Evolutionary conservation across 30 jellyfish, hydroid and myxozoan genomes (phyloP), one percentile per base, ranked within the genome.

Genomic region (Aurelia coerulea): DNA sequence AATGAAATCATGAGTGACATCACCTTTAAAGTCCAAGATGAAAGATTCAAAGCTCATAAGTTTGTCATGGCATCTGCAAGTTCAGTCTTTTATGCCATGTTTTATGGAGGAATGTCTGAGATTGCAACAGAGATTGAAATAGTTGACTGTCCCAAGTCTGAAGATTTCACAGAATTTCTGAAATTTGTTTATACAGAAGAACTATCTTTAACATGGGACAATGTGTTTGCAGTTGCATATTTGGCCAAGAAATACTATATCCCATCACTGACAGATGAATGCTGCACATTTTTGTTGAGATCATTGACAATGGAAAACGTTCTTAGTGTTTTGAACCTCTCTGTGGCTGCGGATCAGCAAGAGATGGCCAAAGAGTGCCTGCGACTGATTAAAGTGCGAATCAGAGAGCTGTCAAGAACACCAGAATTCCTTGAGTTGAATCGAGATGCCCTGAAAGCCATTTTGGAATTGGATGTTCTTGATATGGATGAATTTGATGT

Each of bases 361-460:
- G 83, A 39, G 11, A 73, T 73, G 83, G 34, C 37, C 10, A 33
- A 37, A 10, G 83, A 73, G 68, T 73, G 83, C 64, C 16, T 73
- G 19, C 51, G 56, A 37, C 18, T 46, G 32, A 54, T 73, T 42
- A 32, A 51, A 73, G 56, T 34, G 56, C 69, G 56, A 3, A 73
- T 73, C 8, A 46, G 68, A 13, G 68, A 9, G 13, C 65, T 73
- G 46, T 35, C 56, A 46, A 39, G 16, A 11, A 73, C 83, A 8
- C 69, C 49, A 39, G 29, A 66, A 49, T 73, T 73, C 68, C 56
- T 73, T 16, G 68, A 73, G 62, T 49, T 73, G 68, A 12, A n/a
- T 6, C 83, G 31, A 15, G 39, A 52, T 8, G 7, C 83, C 17
- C 46, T 73, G 50, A 46, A 73, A 37, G 50, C 37, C 0, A 73